Percentiles rank a stretch among this genome's conserved stretches.
These are phyloP conservation scores for Leptinotarsa haldemani DNA, from an alignment of 2,888 invertebrate species.

Conservation along the genomic window DNA sequence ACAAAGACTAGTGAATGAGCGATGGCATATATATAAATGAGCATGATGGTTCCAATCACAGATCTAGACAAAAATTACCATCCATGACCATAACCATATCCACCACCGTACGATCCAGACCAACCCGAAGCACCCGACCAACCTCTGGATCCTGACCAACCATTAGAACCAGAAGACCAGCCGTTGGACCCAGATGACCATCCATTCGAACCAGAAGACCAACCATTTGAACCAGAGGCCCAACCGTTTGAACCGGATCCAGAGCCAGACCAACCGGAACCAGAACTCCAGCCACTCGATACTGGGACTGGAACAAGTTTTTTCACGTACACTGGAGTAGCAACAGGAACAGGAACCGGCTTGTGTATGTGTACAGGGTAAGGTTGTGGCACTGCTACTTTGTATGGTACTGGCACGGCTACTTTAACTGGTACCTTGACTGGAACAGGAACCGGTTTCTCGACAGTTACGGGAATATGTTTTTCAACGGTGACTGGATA, in stretches of 20 bases:
- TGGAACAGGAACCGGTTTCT: slow-evolving; percentile 68
- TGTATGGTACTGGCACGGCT: slow-evolving; percentile 60
- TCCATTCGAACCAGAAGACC: slow-evolving; percentile 1
- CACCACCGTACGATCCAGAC: slow-evolving; percentile 6
- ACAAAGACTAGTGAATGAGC: slow-evolving; percentile 1
- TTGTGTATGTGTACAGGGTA: slow-evolving; percentile 66
- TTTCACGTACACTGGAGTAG: slow-evolving; percentile 63
- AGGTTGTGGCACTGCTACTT: slow-evolving; percentile 61
- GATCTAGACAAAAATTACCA: not conserved
- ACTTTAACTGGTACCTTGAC: slow-evolving; percentile 65
- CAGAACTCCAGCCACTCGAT: slow-evolving; percentile 29
- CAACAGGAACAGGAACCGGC: slow-evolving; percentile 68
- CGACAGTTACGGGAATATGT: slow-evolving; percentile 69
- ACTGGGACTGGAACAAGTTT: slow-evolving; percentile 47
- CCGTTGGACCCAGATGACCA: not conserved
- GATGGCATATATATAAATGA: slow-evolving; percentile 14
- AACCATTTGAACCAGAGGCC: slow-evolving; percentile 11
- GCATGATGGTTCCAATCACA: not conserved
- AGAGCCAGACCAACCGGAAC: slow-evolving; percentile 29
- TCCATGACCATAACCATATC: not conserved
- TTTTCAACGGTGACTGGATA: slow-evolving; percentile 68
- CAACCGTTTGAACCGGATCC: slow-evolving; percentile 29
- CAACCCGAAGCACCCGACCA: slow-evolving; percentile 4
- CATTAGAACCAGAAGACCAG: slow-evolving; percentile 3
- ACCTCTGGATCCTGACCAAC: slow-evolving; percentile 5